A percentile compares a stretch with the other conserved stretches of the same genome.
Evolutionary conservation across 2,888 invertebrate species (phyloP).

Genomic region (Synergus itoensis): DNA sequence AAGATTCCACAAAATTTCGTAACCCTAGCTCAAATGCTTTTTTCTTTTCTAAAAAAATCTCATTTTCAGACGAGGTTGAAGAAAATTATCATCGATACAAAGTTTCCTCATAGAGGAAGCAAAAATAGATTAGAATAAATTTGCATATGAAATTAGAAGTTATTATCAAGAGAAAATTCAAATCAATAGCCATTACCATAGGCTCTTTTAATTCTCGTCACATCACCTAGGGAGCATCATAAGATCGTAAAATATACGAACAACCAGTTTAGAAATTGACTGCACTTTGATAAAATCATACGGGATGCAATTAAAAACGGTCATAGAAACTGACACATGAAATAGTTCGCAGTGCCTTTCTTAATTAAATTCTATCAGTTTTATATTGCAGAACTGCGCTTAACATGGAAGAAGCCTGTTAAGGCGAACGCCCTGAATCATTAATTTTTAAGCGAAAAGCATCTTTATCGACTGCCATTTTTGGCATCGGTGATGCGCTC

Average conservation of each 20-base stretch:
- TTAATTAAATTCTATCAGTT: conserved; percentile 40
- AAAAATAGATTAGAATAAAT: no score
- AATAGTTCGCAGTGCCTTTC: conserved; percentile 16
- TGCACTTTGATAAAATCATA: conserved; percentile 33
- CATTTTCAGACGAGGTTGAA: no score
- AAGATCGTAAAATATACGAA: conserved; percentile 11
- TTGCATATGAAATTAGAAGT: neutral
- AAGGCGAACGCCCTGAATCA: conserved; percentile 17
- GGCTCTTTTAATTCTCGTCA: neutral
- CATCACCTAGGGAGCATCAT: neutral
- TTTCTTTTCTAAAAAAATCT: no score
- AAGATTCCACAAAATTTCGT: no score
- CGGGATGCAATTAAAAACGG: conserved; percentile 26
- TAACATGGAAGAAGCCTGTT: conserved; percentile 29
- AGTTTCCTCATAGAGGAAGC: no score
- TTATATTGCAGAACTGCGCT: conserved; percentile 1
- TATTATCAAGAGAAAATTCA: neutral
- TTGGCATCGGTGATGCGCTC: conserved; percentile 24
- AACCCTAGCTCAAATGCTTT: no score
- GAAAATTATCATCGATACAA: no score
- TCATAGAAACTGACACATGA: conserved; percentile 26
- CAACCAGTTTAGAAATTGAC: conserved; percentile 35
- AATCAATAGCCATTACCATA: neutral
- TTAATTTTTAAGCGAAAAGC: conserved; percentile 34
- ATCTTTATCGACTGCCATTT: conserved; percentile 40